Conservation (phyloP, 2,113 vertebrate genomes). For the Hylia prasina region DNA sequence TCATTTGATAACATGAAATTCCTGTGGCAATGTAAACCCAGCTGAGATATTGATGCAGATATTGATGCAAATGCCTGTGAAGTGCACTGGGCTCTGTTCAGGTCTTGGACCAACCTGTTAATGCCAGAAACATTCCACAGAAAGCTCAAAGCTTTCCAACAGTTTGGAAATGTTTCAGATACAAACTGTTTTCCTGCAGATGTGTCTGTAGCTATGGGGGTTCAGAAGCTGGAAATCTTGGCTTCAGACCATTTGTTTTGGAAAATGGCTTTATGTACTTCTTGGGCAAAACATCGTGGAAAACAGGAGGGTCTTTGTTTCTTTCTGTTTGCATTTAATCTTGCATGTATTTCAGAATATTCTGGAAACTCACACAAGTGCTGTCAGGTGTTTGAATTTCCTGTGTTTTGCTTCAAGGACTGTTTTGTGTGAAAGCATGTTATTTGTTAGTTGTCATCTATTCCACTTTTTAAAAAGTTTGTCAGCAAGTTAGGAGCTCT, state of each 20-base stretch:
- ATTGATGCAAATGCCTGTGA: neutral
- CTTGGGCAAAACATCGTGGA: neutral
- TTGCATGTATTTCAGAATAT: neutral
- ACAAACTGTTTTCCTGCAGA: neutral
- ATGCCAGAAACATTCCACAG: neutral
- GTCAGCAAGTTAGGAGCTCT: neutral
- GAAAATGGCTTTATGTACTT: neutral
- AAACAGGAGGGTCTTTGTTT: neutral
- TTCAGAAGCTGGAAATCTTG: neutral
- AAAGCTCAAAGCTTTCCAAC: rapidly evolving
- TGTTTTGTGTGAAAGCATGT: neutral
- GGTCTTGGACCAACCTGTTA: neutral
- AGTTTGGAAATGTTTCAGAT: neutral
- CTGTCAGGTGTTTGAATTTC: neutral
- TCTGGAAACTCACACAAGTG: neutral
- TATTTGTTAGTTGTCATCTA: neutral
- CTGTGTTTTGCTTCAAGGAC: neutral
- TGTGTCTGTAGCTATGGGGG: neutral
- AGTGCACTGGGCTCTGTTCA: neutral
- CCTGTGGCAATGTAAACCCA: neutral
- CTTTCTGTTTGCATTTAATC: neutral
- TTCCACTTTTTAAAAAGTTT: neutral
- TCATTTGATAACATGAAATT: neutral
- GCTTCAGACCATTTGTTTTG: neutral
- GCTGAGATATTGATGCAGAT: neutral